phyloP scores from a whole-genome alignment of 2,888 invertebrate species.

The Hydrotaea diabolus region DNA sequence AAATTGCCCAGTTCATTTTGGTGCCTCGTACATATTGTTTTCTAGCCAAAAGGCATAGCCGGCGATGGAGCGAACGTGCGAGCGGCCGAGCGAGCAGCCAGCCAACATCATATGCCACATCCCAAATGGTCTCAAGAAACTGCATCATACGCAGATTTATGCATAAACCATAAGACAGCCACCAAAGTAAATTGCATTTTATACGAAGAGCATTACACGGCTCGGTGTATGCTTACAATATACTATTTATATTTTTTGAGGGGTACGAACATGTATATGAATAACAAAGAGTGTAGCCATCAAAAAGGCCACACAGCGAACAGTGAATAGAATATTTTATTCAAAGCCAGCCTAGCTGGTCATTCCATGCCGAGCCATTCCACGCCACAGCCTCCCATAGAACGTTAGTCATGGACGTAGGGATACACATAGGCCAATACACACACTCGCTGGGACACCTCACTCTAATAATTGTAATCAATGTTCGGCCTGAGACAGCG shows the following conservation, averaged over 20 bases:
- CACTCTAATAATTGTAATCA: constrained; percentile 63
- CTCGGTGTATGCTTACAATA: constrained; percentile 3
- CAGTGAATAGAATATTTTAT: constrained; percentile 26
- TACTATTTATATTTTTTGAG: neutral
- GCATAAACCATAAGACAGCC: constrained; percentile 33
- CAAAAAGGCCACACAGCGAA: constrained; percentile 62
- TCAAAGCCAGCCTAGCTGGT: neutral
- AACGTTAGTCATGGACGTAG: constrained; percentile 25
- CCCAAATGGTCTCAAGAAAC: neutral
- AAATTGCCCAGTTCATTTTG: constrained; percentile 61
- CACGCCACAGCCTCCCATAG: neutral
- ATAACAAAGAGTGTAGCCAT: constrained; percentile 37
- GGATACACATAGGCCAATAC: neutral
- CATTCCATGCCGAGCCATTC: neutral
- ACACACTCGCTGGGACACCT: constrained; percentile 6
- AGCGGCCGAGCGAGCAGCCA: neutral
- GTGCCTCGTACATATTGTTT: constrained; percentile 34
- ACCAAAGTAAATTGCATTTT: constrained; percentile 50
- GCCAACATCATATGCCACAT: constrained; percentile 30
- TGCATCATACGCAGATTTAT: constrained; percentile 44
- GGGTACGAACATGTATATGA: neutral
- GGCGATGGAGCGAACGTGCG: too few relatives aligned
- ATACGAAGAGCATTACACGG: constrained; percentile 14
- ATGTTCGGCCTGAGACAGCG: constrained; percentile 25
- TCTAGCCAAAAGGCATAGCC: constrained; percentile 48